Base-by-base conservation (phyloP, 2,797 vertebrate species). In the Pygocentrus nattereri region DNA sequence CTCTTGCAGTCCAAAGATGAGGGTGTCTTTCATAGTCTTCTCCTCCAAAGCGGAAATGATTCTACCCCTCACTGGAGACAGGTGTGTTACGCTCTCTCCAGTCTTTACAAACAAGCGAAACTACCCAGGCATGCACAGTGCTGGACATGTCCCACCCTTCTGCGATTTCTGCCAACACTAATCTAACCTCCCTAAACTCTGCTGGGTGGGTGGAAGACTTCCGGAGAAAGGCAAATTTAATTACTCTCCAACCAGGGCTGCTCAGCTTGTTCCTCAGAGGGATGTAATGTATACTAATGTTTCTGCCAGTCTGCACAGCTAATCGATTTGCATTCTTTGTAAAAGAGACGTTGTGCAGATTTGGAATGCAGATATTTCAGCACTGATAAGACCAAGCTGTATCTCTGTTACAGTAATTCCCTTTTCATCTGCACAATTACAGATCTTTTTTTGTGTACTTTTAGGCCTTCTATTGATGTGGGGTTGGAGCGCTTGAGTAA, bases 41-140 rank as follows among this genome's bases (percentile, higher is more conserved):
- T 97, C 98, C 84, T 91, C 95, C 68, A 93, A 85, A 85, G 97
- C 96, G 1, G 92, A 88, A 0, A 88, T 95, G 65, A 94, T 97
- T 80, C 88, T 97, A 85, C 92, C 94, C 49, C 91, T 97, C 76
- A 96, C 96, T 62, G 96, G 96, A 95, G 95, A 98, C 94, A 97
- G 97, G 98, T 99, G 89, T 18, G 41, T 62, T 76, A 7, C 10
- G 50, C 30, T 41, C 21, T 52, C 18, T 44, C n/a, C 31, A 58
- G 54, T 13, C 18, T 16, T 59, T 21, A 74, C 61, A 64, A 34
- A 67, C 69, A 78, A 41, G 52, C 34, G 73, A 23, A 68, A 21
- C 44, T 16, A 27, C 44, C 38, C 58, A 56, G 13, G 3, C 13
- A 11, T 16, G 5, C 12, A 0, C 62, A 38, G 19, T 19, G 10